Base-by-base conservation (phyloP, 2,113 vertebrate genomes). In the Otus sunia region DNA sequence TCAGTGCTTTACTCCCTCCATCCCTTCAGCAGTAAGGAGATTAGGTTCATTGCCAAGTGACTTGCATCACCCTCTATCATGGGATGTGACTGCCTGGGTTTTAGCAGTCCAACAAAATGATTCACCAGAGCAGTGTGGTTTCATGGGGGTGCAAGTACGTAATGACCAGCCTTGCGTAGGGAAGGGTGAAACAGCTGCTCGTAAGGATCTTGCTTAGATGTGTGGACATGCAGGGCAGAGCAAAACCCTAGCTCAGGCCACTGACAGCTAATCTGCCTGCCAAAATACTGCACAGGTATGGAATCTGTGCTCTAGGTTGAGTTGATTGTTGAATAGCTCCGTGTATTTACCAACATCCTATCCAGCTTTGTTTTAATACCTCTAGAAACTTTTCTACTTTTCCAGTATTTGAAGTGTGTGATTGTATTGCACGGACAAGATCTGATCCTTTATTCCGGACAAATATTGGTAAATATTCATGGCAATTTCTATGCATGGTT, bases 121-220 rank as follows among this genome's bases (percentile, higher is more conserved):
- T 59, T 34, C 80, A n/a, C 59, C 68, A 59, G 63, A 76, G 10
- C 47, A 18, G 34, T 5, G 50, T 9, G 56, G 2, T 53, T 68
- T 50, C 2, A 0, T 10, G 47, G 67, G 22, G 34, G 15, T 64
- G 34, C 41, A 26, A 16, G 3, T 15, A 22, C 7, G 5, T 22
- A 15, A 56, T 1, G 66, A 64, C 47, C 32, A 67, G 0, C 45
- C 27, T 16, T 22, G 41, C 0, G 0, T 0, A 9, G 69, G 25
- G n/a, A 30, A 59, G 39, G 60, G 74, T 58, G 66, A 10, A 20
- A n/a, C 52, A 81, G 26, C 56, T 49, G 83, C 76, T 86, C 23
- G 18, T 10, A 11, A 41, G n/a, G 32, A 5, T 30, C 59, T 59
- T 34, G 29, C 9, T 18, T 1, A n/a, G 34, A 5, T 5, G 7